Evolutionary conservation across 2,888 invertebrate genomes (phyloP).

Genomic region (Artemia sp.): DNA sequence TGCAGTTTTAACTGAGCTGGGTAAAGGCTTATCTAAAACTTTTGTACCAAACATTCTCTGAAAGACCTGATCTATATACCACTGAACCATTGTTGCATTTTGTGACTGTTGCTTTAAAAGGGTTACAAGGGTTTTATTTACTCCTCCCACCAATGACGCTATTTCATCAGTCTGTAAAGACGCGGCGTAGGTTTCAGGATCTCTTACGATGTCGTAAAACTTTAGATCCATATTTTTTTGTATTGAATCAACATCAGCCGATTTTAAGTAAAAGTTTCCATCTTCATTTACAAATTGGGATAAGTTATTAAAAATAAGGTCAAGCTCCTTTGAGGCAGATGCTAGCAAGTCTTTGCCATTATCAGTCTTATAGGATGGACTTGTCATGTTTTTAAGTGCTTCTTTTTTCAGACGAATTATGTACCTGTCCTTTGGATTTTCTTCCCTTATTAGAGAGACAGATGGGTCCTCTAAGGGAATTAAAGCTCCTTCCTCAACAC

Average conservation of each 20-base stretch:
- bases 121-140: background rate
- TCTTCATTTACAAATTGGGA: background rate
- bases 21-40: background rate
- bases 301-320: background rate
- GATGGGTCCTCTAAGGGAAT: too few relatives aligned
- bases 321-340: background rate
- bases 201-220: background rate
- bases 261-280: background rate
- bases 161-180: background rate
- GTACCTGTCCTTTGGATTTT: conserved; percentile 3
- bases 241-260: background rate
- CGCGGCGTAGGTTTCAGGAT: background rate
- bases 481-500: too few relatives aligned
- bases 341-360: background rate
- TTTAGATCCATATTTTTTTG: background rate
- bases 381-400: background rate
- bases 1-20: background rate
- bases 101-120: background rate
- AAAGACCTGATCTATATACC: conserved; percentile 9
- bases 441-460: background rate
- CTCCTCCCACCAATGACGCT: background rate
- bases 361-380: background rate
- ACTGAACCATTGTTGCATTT: background rate
- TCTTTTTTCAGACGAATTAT: background rate
- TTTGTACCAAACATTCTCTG: background rate